A percentile compares a stretch with the other conserved stretches of the same genome.
phyloP scores from a whole-genome alignment of 2,113 vertebrate species.

The Arenaria interpres region DNA sequence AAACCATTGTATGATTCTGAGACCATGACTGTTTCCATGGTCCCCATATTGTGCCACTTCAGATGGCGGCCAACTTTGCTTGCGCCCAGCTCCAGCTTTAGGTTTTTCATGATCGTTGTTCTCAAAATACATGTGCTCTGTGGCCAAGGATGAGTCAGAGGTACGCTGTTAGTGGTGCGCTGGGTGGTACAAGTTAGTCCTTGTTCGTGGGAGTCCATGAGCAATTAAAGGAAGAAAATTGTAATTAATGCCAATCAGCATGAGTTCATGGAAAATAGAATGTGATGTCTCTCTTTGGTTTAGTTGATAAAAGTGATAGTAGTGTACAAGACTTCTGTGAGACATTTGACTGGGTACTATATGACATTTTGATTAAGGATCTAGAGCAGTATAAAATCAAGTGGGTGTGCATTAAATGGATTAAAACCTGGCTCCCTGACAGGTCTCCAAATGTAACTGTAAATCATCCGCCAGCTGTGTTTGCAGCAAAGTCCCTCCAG shows the following conservation, averaged over 20 bases:
- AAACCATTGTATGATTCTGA: too few species aligned
- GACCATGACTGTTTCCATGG: neutral
- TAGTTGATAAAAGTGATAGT: conserved; percentile 49
- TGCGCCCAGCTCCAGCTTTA: neutral
- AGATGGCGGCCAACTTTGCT: neutral
- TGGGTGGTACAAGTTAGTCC: neutral
- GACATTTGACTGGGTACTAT: conserved; percentile 31
- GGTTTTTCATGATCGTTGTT: neutral
- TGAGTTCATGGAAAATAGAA: conserved; percentile 47
- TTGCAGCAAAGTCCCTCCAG: conserved; percentile 42
- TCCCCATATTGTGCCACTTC: neutral
- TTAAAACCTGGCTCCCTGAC: conserved; percentile 68
- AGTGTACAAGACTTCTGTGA: neutral
- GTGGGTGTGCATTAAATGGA: conserved; percentile 52
- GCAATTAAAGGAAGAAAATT: conserved; percentile 28
- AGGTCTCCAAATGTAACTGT: conserved; percentile 62
- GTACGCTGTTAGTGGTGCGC: neutral
- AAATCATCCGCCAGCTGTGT: conserved; percentile 61
- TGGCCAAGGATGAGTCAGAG: neutral
- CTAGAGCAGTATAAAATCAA: conserved; percentile 59
- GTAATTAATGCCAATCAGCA: conserved; percentile 44
- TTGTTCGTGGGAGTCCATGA: neutral
- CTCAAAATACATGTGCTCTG: neutral
- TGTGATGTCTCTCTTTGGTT: conserved; percentile 31
- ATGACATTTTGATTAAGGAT: conserved; percentile 64